These are phyloP conservation scores for Andinoacara biseriatus DNA, from an alignment of 2,113 vertebrate genomes.

Conservation along the genomic window DNA sequence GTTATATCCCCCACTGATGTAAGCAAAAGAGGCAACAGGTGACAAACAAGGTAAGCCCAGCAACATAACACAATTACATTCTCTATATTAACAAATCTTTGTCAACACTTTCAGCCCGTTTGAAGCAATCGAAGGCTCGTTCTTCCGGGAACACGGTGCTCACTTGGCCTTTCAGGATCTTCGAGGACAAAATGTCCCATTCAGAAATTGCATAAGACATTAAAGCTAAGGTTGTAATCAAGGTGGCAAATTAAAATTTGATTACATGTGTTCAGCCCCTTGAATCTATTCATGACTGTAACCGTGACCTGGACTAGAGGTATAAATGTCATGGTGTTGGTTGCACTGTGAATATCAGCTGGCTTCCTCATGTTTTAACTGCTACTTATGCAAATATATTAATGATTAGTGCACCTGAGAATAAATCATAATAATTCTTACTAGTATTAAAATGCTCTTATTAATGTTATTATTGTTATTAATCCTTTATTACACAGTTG, in stretches of 20 bases:
- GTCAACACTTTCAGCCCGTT: not conserved
- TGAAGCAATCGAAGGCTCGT: constrained; percentile 42
- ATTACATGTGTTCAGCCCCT: not conserved
- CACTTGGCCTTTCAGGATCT: constrained; percentile 22
- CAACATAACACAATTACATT: constrained; percentile 47
- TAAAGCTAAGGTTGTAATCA: not conserved
- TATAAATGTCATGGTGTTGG: not conserved
- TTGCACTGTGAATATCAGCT: not conserved
- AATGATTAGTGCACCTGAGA: not conserved
- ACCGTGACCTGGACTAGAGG: not conserved
- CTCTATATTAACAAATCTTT: not conserved
- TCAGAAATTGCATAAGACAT: not conserved
- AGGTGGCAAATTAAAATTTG: not conserved
- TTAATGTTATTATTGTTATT: not conserved
- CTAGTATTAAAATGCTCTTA: too few relatives aligned
- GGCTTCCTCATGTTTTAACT: not conserved
- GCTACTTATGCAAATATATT: not conserved
- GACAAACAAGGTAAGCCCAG: constrained; percentile 29
- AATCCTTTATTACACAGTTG: not conserved
- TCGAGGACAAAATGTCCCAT: not conserved
- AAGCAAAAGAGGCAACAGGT: not conserved
- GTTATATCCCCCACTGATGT: not conserved
- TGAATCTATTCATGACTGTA: not conserved
- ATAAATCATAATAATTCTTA: not conserved
- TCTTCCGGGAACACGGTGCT: constrained; percentile 35